These are phyloP conservation scores for Strigops habroptila DNA, from an alignment of 2,113 vertebrate species.

Conservation along the genomic window DNA sequence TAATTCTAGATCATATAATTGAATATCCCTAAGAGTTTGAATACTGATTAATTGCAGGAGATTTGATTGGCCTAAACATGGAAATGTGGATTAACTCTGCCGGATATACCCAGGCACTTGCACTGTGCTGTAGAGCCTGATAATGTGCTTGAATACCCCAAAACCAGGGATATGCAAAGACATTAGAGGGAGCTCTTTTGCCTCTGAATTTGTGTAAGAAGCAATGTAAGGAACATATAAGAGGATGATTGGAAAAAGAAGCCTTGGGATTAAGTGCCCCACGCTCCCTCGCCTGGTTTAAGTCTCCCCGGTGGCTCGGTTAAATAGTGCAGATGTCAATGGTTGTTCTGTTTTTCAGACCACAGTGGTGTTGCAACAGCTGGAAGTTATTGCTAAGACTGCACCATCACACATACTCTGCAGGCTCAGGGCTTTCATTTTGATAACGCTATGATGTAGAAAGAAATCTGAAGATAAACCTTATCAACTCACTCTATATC, in stretches of 20 bases:
- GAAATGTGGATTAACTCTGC: neutral
- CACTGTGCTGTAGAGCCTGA: neutral
- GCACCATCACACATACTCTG: neutral
- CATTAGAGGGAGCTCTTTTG: neutral
- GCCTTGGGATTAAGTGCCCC: neutral
- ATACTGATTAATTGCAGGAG: neutral
- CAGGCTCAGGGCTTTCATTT: neutral
- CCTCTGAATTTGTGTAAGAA: neutral
- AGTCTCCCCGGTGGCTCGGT: neutral
- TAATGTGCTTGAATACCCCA: fast-evolving
- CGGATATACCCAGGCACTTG: neutral
- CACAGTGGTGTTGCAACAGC: neutral
- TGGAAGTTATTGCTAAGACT: neutral
- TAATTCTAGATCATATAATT: neutral
- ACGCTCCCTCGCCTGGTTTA: neutral
- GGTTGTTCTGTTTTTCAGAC: neutral
- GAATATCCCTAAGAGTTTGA: neutral
- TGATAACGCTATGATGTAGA: neutral
- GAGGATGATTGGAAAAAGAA: neutral
- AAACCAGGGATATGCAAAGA: neutral
- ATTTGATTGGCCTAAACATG: neutral
- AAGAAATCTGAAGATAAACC: neutral
- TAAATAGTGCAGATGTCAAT: neutral
- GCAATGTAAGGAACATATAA: neutral
- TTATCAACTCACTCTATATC: neutral